Evolutionary conservation across 2,113 vertebrate genomes (phyloP).

Genomic region (Dunckerocampus dactyliophorus): DNA sequence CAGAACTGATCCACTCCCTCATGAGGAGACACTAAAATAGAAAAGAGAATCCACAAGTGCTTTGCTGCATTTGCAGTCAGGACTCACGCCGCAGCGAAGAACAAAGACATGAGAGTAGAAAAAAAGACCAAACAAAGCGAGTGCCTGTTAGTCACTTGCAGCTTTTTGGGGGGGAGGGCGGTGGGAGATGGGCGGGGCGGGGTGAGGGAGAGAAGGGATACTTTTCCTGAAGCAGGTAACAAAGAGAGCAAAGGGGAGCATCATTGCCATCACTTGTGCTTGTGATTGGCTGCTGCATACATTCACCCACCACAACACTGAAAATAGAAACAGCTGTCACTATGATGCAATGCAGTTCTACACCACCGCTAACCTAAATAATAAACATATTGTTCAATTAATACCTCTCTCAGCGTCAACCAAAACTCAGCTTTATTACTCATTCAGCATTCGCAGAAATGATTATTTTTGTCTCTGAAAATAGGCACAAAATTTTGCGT

Average conservation of each 20-base stretch:
- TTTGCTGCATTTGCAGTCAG: slow-evolving; percentile 14
- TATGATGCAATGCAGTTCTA: too few relatives aligned
- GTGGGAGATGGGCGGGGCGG: not conserved
- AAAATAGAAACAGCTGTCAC: too few relatives aligned
- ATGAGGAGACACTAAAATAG: not conserved
- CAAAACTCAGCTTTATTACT: too few relatives aligned
- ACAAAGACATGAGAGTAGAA: slow-evolving; percentile 22
- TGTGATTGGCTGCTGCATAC: slow-evolving; percentile 14
- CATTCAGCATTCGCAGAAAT: too few relatives aligned
- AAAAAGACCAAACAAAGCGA: slow-evolving; percentile 27
- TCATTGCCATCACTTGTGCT: slow-evolving; percentile 6
- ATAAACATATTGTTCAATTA: too few relatives aligned
- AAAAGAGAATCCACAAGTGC: slow-evolving; percentile 6
- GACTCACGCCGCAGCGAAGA: not conserved
- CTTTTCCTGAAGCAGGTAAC: slow-evolving; percentile 35
- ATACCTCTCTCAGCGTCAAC: too few relatives aligned
- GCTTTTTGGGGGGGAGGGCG: slow-evolving; percentile 16
- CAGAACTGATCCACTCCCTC: slow-evolving; percentile 13
- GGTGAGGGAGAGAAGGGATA: not conserved
- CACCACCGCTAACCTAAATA: too few relatives aligned
- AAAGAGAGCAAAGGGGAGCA: not conserved
- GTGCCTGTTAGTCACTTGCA: slow-evolving; percentile 42
- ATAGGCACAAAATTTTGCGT: too few relatives aligned
- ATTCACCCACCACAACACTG: not conserved
- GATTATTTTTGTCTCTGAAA: too few relatives aligned